Evolutionary conservation across 2,888 invertebrate species (phyloP), one percentile per base, ranked within the genome.

Genomic region (Frankliniella fusca): DNA sequence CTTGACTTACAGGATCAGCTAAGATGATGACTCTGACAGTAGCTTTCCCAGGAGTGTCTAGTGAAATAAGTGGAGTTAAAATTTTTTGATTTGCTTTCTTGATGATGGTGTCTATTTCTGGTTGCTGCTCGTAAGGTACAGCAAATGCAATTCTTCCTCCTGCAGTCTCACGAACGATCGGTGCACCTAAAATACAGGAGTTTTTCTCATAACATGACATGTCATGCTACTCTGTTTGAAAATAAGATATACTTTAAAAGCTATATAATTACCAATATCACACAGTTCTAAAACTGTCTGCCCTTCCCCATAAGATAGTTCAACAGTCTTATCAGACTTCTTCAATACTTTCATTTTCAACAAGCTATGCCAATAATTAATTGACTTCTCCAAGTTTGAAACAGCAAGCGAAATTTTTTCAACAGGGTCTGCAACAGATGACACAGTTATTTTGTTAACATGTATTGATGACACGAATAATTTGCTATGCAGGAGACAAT

Each of bases 41-140:
- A 0, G 98, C 98, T 88, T 99, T 99, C 80, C 97, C 99, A 0
- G 99, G 99, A 0, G 99, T 99, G 86, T 97, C 97, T 84, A 99
- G 89, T n/a, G 94, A 94, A 82, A 97, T 93, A 28, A 98, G 90
- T 0, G 97, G 97, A 0, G 96, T 98, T 20, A 98, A 89, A 85
- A 99, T 95, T 61, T 91, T 94, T 83, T 92, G 91, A 10, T 92
- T 91, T 0, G 91, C 91, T 9, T 92, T 91, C 85, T 93, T 92
- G 83, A 98, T 92, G 84, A 90, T 91, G 84, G 92, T 89, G 86
- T 96, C 93, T 81, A 99, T 93, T 80, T 88, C 88, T n/a, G 93
- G 92, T 86, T 97, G 94, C 85, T 95, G 90, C 20, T 91, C 90
- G 84, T 91, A 90, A 0, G 98, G 97, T 85, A 96, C 94, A 0